Percentiles rank a stretch among this genome's conserved stretches.
These are phyloP conservation scores for Tetrao urogallus DNA, from an alignment of 2,113 vertebrate genomes.

Conservation along the genomic window DNA sequence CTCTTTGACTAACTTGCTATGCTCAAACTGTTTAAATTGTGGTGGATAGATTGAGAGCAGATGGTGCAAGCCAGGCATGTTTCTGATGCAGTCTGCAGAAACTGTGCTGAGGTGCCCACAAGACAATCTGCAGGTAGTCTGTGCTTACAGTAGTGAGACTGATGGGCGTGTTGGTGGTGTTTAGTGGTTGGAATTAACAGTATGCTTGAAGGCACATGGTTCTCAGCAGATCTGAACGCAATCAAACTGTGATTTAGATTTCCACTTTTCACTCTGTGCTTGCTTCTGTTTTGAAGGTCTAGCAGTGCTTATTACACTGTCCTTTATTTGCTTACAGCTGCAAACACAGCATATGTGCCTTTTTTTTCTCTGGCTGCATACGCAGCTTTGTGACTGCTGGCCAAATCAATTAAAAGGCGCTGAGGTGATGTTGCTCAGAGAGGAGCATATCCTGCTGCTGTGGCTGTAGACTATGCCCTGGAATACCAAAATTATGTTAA, in stretches of 20 bases:
- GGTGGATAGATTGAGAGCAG: not conserved
- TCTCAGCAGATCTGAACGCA: not conserved
- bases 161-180: not conserved
- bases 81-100: not conserved
- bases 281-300: not conserved
- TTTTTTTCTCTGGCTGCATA: not conserved
- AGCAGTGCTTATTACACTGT: not conserved
- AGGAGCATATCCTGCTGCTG: not conserved
- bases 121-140: not conserved
- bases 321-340: not conserved
- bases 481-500: not conserved
- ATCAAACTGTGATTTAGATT: not conserved
- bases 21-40: not conserved
- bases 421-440: not conserved
- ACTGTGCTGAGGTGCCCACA: not conserved
- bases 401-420: not conserved
- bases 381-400: not conserved
- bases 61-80: not conserved
- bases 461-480: not conserved
- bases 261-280: not conserved
- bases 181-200: not conserved
- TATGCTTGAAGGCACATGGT: not conserved
- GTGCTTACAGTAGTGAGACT: not conserved
- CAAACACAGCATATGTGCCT: rapidly evolving
- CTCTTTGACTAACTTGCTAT: not conserved